phyloP scores from a whole-genome alignment of 2,888 invertebrate species.

The Baronia brevicornis region DNA sequence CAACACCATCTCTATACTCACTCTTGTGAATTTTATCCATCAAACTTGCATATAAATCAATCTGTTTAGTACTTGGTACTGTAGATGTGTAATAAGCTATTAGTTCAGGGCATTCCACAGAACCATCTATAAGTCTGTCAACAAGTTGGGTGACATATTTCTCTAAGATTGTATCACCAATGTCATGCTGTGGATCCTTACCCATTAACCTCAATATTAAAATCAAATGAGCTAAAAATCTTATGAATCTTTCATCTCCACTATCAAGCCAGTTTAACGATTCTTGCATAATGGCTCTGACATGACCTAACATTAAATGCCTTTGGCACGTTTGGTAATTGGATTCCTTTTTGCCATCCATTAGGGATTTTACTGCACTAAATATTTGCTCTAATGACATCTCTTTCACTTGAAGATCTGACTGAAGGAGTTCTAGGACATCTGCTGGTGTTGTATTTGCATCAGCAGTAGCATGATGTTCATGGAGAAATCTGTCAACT shows the following conservation, averaged over 20 bases:
- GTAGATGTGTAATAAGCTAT: conserved; percentile 91
- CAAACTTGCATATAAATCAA: conserved; percentile 79
- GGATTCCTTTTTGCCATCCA: conserved; percentile 76
- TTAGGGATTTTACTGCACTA: conserved; percentile 57
- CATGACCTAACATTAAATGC: conserved; percentile 87
- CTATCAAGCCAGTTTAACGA: conserved; percentile 80
- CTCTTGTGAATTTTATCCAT: conserved; percentile 80
- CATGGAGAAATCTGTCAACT: conserved; percentile 80
- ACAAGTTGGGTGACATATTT: conserved; percentile 84
- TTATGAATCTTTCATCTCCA: conserved; percentile 74
- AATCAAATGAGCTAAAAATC: conserved; percentile 91
- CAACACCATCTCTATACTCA: conserved; percentile 78
- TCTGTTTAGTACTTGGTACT: conserved; percentile 75
- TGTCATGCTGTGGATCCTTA: conserved; percentile 79
- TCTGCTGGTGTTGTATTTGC: conserved; percentile 58
- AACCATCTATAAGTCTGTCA: conserved; percentile 57
- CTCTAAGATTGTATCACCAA: conserved; percentile 85
- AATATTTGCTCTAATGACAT: conserved; percentile 59
- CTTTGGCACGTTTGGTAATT: conserved; percentile 88
- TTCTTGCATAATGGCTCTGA: conserved; percentile 82
- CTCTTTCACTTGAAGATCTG: conserved; percentile 52
- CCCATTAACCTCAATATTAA: conserved; percentile 89
- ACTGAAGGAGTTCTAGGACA: conserved; percentile 55
- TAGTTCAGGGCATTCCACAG: conserved; percentile 82
- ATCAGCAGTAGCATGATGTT: conserved; percentile 62